These are phyloP conservation scores for Pan paniscus DNA, from an alignment of 2,113 vertebrate species.

Conservation along the genomic window DNA sequence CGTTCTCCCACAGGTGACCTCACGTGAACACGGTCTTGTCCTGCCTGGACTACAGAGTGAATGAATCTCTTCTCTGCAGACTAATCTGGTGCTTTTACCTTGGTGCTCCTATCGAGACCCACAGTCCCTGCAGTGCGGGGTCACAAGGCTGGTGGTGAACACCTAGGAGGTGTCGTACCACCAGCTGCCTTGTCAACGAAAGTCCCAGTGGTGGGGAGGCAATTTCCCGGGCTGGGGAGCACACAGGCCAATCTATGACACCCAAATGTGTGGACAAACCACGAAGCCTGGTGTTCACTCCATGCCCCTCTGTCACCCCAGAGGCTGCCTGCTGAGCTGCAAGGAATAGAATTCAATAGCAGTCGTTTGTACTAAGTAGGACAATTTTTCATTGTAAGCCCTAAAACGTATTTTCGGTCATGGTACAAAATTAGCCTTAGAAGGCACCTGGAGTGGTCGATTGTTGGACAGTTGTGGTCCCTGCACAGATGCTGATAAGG, in stretches of 20 bases:
- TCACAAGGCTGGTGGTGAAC: fast-evolving
- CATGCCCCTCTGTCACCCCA: fast-evolving
- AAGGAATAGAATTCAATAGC: fast-evolving
- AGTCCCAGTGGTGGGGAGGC: fast-evolving
- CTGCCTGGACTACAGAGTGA: not conserved
- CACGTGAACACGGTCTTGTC: fast-evolving
- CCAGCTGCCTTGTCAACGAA: not conserved
- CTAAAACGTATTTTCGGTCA: too few relatives aligned
- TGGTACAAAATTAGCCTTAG: not conserved
- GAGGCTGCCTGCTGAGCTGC: fast-evolving
- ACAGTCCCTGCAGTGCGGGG: too few relatives aligned
- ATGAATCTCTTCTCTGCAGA: not conserved
- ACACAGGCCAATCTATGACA: not conserved
- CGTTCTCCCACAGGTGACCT: fast-evolving
- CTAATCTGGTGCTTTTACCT: not conserved
- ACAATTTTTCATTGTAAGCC: not conserved
- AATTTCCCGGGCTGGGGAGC: not conserved
- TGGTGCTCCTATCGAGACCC: not conserved
- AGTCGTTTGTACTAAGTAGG: not conserved
- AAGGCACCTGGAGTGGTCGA: too few relatives aligned
- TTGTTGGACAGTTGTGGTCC: fast-evolving
- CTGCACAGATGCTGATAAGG: fast-evolving
- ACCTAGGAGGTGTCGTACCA: not conserved
- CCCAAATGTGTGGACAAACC: not conserved
- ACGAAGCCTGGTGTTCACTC: not conserved